These are phyloP conservation scores for Cephus sareptanus DNA, from an alignment of 2,888 invertebrate species.

Conservation along the genomic window DNA sequence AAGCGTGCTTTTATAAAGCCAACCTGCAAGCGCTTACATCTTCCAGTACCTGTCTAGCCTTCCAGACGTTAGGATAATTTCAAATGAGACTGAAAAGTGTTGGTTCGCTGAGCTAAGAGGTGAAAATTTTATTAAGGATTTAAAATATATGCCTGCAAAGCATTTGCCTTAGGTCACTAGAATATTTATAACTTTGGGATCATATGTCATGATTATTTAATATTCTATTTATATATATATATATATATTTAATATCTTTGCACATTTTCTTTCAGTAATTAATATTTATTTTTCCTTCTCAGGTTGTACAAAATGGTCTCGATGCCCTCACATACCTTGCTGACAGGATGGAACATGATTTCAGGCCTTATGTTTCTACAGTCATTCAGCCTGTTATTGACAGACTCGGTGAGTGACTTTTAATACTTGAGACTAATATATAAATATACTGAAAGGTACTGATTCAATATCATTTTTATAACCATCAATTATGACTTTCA, in stretches of 20 bases:
- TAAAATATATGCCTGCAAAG: not conserved
- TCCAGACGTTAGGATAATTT: not conserved
- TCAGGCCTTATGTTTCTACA: conserved; percentile 85
- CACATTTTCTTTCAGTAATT: not conserved
- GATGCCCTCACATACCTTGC: conserved; percentile 88
- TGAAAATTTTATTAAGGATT: not conserved
- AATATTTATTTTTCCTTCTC: conserved; percentile 50
- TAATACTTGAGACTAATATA: not conserved
- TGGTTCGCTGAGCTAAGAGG: not conserved
- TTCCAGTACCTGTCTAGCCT: not conserved
- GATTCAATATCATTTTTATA: not conserved
- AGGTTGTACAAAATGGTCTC: conserved; percentile 93
- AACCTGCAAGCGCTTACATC: not conserved
- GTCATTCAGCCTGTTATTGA: conserved; percentile 87
- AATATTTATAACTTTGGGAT: not conserved
- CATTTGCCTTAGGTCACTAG: not conserved
- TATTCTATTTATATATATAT: not conserved
- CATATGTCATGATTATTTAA: not conserved
- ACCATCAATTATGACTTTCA: conserved; percentile 37
- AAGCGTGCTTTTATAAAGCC: not conserved
- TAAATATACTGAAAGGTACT: not conserved
- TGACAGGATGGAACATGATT: conserved; percentile 87
- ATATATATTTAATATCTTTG: not conserved
- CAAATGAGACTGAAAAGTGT: not conserved
- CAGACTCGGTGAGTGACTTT: conserved; percentile 71